phyloP scores from a whole-genome alignment of 2,888 invertebrate species.

The Ennomos quercinarius region DNA sequence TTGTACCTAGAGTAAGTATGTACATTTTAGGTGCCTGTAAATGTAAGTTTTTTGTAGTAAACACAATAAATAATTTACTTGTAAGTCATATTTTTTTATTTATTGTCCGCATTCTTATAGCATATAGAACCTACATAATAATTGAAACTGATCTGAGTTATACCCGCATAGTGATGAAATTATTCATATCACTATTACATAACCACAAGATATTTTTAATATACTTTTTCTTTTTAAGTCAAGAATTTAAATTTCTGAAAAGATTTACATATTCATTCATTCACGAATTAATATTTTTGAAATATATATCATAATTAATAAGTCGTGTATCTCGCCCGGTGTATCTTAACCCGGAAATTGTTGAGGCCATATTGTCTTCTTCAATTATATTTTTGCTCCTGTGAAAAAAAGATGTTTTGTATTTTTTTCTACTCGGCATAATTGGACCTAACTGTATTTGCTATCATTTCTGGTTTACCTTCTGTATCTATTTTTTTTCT shows the following conservation, averaged over 20 bases:
- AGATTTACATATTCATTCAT: constrained; percentile 9
- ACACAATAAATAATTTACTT: constrained; percentile 70
- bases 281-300: constrained; percentile 67
- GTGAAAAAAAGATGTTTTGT: constrained; percentile 36
- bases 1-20: constrained; percentile 82
- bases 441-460: too few species aligned
- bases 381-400: constrained; percentile 69
- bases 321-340: constrained; percentile 51
- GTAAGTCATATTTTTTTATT: constrained; percentile 37
- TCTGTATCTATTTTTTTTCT: constrained; percentile 31
- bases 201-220: too few species aligned
- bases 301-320: constrained; percentile 47
- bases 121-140: neutral
- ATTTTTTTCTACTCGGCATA: neutral
- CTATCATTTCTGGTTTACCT: constrained; percentile 37
- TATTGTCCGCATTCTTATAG: neutral
- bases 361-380: constrained; percentile 64
- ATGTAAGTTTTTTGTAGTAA: constrained; percentile 73
- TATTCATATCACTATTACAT: too few species aligned
- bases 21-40: constrained; percentile 82
- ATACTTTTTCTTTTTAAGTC: too few species aligned
- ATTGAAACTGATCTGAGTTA: too few species aligned
- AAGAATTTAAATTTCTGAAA: too few species aligned
- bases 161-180: too few species aligned
- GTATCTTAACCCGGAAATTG: constrained; percentile 54